These are phyloP conservation scores for Ceyx cyanopectus DNA, from an alignment of 2,113 vertebrate species.

Conservation along the genomic window DNA sequence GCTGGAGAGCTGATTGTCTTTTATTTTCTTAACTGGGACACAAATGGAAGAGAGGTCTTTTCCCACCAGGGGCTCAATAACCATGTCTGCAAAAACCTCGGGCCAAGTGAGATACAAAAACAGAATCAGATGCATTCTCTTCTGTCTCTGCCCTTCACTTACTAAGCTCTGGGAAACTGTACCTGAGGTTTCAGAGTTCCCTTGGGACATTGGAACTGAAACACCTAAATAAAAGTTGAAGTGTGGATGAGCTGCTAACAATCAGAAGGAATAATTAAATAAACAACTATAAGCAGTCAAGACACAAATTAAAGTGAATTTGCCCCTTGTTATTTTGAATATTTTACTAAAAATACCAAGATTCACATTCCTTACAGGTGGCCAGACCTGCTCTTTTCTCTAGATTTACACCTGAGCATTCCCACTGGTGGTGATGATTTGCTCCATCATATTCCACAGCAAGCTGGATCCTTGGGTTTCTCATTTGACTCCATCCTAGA, in stretches of 20 bases:
- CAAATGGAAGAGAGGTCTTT: neutral
- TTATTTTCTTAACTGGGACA: neutral
- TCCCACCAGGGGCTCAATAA: neutral
- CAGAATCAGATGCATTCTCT: neutral
- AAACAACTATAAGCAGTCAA: neutral
- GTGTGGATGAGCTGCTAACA: neutral
- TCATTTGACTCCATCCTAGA: neutral
- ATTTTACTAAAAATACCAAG: neutral
- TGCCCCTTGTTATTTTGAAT: neutral
- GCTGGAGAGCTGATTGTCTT: neutral
- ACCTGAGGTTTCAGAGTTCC: neutral
- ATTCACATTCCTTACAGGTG: neutral
- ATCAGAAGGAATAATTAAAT: neutral
- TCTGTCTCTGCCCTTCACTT: neutral
- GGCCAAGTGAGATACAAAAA: fast-evolving
- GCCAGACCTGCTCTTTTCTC: neutral
- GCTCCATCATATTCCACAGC: neutral
- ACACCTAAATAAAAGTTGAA: neutral
- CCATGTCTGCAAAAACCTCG: neutral
- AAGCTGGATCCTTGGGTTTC: neutral
- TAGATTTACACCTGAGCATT: neutral
- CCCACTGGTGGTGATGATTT: neutral
- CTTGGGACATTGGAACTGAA: neutral
- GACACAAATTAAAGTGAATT: neutral
- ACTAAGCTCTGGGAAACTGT: neutral